These are phyloP conservation scores for Hyperoplus lanceolatus DNA, from an alignment of 2,797 vertebrate species.

Conservation along the genomic window DNA sequence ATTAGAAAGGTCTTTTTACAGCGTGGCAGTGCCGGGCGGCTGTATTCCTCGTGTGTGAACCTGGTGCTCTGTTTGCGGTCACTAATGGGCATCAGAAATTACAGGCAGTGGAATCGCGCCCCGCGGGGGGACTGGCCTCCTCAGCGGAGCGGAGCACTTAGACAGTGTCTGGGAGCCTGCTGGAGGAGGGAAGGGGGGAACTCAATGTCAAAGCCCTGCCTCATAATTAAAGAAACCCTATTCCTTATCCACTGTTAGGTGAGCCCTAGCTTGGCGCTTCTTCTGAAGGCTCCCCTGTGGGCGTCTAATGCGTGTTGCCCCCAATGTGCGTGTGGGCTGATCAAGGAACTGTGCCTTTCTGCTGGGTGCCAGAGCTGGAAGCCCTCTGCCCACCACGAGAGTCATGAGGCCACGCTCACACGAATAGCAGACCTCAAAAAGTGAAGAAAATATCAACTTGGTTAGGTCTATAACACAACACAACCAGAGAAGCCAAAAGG, in stretches of 20 bases:
- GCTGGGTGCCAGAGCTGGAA: conserved; percentile 69
- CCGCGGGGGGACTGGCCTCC: conserved; percentile 83
- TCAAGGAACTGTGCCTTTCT: conserved; percentile 73
- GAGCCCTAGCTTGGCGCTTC: conserved; percentile 73
- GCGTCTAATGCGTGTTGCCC: conserved; percentile 79
- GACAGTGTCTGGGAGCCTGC: conserved; percentile 82
- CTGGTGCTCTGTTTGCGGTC: conserved; percentile 85
- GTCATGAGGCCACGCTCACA: conserved; percentile 59
- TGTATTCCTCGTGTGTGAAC: conserved; percentile 80
- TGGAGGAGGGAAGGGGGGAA: conserved; percentile 74
- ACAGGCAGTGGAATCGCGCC: conserved; percentile 82
- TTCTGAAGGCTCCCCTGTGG: conserved; percentile 77
- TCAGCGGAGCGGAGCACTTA: conserved; percentile 84
- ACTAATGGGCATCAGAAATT: conserved; percentile 87
- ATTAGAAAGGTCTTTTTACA: conserved; percentile 83
- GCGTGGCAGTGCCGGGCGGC: conserved; percentile 60
- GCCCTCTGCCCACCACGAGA: conserved; percentile 71
- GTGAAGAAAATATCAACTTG: conserved; percentile 65
- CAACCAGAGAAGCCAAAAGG: conserved; percentile 61
- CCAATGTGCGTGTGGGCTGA: conserved; percentile 76
- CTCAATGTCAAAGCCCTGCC: conserved; percentile 82
- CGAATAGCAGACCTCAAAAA: conserved; percentile 60
- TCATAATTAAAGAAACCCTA: conserved; percentile 87
- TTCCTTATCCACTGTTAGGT: conserved; percentile 84
- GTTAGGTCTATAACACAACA: conserved; percentile 52